Evolutionary conservation across 2,113 vertebrate species (phyloP), one percentile per base, ranked within the genome.

Genomic region (Beaufortia kweichowensis): DNA sequence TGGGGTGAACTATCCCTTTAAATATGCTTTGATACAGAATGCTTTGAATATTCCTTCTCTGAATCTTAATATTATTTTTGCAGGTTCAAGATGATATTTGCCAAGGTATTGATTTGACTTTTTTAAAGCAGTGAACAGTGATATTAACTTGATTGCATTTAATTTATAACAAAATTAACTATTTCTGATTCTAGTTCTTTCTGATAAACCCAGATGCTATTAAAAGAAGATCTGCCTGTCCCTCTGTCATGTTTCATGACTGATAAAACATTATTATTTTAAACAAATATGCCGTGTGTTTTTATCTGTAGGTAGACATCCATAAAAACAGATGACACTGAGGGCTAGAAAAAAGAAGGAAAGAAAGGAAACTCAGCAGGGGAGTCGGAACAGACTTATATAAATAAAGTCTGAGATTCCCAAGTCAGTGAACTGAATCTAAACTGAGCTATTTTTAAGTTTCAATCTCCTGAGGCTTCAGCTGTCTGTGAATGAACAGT

Each of bases 391-490:
- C 56, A 48, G 70, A 61, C 57, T 74, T 23, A 72, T 50, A 74
- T 68, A 79, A 75, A 84, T 72, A 75, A 78, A 76, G 75, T 68
- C n/a, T 8, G 53, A 48, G 63, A 76, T 75, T 81, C 80, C 55
- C 57, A 15, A 48, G 50, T 65, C 75, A 62, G 72, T 76, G 66
- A 79, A 67, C 76, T 76, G 61, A 75, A 81, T 72, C 75, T 68
- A 81, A 84, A 84, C 67, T 62, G 66, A 69, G 82, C 59, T 81
- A 76, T 81, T 79, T 83, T 81, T 77, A 68, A 81, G 70, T 68
- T 46, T 48, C 56, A 74, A 33, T 29, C 41, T n/a, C 73, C 78
- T 10, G 65, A 31, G 61, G 71, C 60, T 61, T 71, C 61, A 69
- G 75, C 70, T 74, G 57, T 74, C 70, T 31, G 26, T 74, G 21